Evolutionary conservation across 2,888 invertebrate species (phyloP).

Genomic region (Megamerina dolium): DNA sequence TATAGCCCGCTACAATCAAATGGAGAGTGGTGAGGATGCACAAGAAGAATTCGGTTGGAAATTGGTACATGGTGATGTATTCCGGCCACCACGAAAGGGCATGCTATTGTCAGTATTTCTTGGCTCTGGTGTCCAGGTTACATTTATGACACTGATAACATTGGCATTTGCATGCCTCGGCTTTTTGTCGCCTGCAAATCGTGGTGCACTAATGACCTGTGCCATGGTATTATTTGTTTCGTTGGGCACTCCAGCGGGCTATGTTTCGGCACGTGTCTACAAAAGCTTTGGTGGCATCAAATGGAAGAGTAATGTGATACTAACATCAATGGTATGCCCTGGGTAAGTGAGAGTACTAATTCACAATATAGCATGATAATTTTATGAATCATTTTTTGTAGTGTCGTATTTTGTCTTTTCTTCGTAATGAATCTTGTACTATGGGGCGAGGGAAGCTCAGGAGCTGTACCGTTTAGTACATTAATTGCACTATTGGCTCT

Average conservation of each 20-base stretch:
- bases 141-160: slow-evolving; percentile 93
- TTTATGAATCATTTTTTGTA: slow-evolving; percentile 48
- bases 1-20: slow-evolving; percentile 97
- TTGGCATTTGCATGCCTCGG: slow-evolving; percentile 98
- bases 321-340: slow-evolving; percentile 94
- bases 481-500: slow-evolving; percentile 87
- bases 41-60: slow-evolving; percentile 92
- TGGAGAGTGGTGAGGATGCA: slow-evolving; percentile 79
- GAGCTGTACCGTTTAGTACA: slow-evolving; percentile 95
- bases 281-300: slow-evolving; percentile 98
- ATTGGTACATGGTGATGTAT: slow-evolving; percentile 95
- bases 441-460: slow-evolving; percentile 94
- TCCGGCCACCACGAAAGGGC: slow-evolving; percentile 91
- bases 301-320: slow-evolving; percentile 96
- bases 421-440: slow-evolving; percentile 94
- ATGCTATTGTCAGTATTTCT: slow-evolving; percentile 93
- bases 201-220: slow-evolving; percentile 98
- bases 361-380: slow-evolving; percentile 1
- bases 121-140: slow-evolving; percentile 93
- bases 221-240: slow-evolving; percentile 95
- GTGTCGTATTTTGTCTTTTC: slow-evolving; percentile 93
- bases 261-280: slow-evolving; percentile 93
- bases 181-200: slow-evolving; percentile 96
- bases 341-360: slow-evolving; percentile 60
- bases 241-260: slow-evolving; percentile 94